Percentiles rank a stretch among this genome's conserved stretches.
These are phyloP conservation scores for Corythornis leucogaster DNA, from an alignment of 2,797 vertebrate species.

Conservation along the genomic window DNA sequence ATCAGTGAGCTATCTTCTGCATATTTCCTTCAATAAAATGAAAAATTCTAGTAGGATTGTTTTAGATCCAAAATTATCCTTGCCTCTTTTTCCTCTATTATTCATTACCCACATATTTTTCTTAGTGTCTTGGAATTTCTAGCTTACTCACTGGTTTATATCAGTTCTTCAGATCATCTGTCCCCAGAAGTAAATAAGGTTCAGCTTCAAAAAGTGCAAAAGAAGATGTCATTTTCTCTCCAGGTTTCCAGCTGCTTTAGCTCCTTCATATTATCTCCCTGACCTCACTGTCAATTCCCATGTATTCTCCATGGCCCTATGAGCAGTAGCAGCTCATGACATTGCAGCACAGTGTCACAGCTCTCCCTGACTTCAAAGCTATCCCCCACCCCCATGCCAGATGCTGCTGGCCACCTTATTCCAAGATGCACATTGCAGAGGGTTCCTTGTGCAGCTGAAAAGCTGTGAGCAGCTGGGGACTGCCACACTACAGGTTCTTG, in stretches of 20 bases:
- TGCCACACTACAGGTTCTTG: background rate
- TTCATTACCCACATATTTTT: background rate
- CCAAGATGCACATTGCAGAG: background rate
- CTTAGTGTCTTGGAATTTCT: background rate
- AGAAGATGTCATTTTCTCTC: conserved; percentile 64
- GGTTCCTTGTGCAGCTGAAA: background rate
- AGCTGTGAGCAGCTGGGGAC: background rate
- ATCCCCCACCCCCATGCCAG: background rate
- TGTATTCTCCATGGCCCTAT: background rate
- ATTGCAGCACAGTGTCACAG: background rate
- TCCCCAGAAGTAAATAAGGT: conserved; percentile 44
- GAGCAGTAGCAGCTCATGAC: conserved; percentile 40
- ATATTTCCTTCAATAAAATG: background rate
- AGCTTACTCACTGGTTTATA: background rate
- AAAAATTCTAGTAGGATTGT: background rate
- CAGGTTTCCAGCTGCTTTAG: conserved; percentile 49
- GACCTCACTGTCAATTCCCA: conserved; percentile 67
- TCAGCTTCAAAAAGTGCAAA: conserved; percentile 65
- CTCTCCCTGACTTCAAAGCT: background rate
- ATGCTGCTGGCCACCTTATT: background rate
- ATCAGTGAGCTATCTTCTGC: background rate
- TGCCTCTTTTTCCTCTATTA: background rate
- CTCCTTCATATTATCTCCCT: conserved; percentile 60
- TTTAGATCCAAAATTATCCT: background rate
- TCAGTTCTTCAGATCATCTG: conserved; percentile 18